Conservation (phyloP, 2,888 invertebrate species). For the Anagyrus pseudococci region DNA sequence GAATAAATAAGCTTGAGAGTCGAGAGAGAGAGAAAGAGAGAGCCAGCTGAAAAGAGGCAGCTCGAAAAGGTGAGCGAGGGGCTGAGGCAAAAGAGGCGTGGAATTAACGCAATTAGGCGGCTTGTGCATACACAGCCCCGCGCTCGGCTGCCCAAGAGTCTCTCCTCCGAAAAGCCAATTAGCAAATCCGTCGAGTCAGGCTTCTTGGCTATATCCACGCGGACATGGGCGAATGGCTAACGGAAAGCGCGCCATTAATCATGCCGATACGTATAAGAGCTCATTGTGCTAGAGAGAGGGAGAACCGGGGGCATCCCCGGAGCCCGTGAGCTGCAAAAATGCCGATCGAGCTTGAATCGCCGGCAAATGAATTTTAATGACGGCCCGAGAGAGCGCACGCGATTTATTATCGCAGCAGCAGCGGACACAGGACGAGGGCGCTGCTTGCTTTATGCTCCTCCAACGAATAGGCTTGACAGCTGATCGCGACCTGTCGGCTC, state of each 20-base stretch:
- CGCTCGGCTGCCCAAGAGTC: not conserved
- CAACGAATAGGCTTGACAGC: too few species aligned
- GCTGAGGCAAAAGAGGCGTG: slow-evolving; percentile 8
- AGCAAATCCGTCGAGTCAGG: slow-evolving; percentile 59
- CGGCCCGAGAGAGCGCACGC: slow-evolving; percentile 23
- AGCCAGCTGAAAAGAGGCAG: too few species aligned
- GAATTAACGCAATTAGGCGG: slow-evolving; percentile 31
- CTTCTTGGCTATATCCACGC: too few species aligned
- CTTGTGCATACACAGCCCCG: slow-evolving; percentile 1
- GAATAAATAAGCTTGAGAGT: too few species aligned
- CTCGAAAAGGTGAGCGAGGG: not conserved
- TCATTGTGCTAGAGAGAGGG: slow-evolving; percentile 18
- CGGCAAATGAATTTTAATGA: slow-evolving; percentile 59
- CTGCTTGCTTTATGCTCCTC: too few species aligned
- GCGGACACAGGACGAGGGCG: too few species aligned
- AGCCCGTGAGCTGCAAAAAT: too few species aligned
- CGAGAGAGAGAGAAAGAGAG: too few species aligned
- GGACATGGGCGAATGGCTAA: slow-evolving; percentile 48
- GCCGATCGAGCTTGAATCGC: slow-evolving; percentile 49
- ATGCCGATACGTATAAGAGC: slow-evolving; percentile 43
- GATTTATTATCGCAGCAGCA: too few species aligned
- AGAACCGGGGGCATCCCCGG: too few species aligned
- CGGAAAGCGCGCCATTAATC: slow-evolving; percentile 62
- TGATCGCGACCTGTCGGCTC: too few species aligned
- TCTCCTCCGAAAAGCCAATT: slow-evolving; percentile 52